Base-by-base conservation (phyloP, 2,797 vertebrate genomes). In the Peromyscus nudipes region DNA sequence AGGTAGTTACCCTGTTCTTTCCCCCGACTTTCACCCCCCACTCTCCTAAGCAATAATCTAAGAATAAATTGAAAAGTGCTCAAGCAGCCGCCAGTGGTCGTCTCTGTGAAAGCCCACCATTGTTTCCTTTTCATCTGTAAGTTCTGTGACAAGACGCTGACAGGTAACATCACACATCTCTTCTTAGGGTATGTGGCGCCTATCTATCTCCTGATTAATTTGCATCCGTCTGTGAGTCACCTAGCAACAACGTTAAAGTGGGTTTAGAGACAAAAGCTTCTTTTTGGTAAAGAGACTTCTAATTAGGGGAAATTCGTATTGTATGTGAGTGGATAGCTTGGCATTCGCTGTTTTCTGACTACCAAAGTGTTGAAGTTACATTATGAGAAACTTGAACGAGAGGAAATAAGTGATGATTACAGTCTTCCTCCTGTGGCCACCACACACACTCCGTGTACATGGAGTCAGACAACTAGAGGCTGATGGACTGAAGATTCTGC, bases 171-270 rank as follows among this genome's bases (percentile, higher is more conserved):
- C 92, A 91, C 75, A 82, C 69, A 82, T 80, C 43, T 52, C 57
- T 90, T 83, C 62, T 93, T 55, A 65, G 65, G 64, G 23, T 55
- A 71, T 57, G 77, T 75, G 67, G 16, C 31, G 2, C 60, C 0
- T 75, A 40, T 85, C 49, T 97, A 55, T 91, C 43, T 86, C 71
- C 52, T 96, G 67, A 93, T 97, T 97, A 91, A 89, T 96, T 95
- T 96, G 43, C 81, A 86, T 95, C 67, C 25, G 69, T 12, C 37
- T 37, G 21, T 86, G 52, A 60, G 62, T 96, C 92, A 96, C 94
- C 82, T 80, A 80, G 69, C 92, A 97, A 95, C 62, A 91, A 82
- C 31, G 71, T 1, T 91, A 73, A 86, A 6, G 43, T 85, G 37
- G 14, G 46, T 64, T 92, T 86, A n/a, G 37, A 91, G 62, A 93